These are phyloP conservation scores for Rostratula benghalensis DNA, from an alignment of 2,113 vertebrate species.

Conservation along the genomic window DNA sequence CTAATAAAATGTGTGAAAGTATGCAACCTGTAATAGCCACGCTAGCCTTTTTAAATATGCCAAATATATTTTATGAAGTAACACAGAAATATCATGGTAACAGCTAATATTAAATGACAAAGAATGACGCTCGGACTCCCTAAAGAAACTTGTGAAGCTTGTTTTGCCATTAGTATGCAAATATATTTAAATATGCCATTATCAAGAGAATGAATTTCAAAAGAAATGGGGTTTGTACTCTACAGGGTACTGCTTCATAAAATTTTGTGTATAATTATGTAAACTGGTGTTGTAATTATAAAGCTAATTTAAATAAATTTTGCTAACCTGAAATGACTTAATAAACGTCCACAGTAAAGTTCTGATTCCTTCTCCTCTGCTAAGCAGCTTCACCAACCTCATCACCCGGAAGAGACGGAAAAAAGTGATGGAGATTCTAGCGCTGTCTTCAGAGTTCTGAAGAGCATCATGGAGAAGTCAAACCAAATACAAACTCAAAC, in stretches of 20 bases:
- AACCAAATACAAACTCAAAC: slow-evolving; percentile 66
- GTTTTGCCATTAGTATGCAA: not conserved
- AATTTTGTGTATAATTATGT: not conserved
- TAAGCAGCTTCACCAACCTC: slow-evolving; percentile 97
- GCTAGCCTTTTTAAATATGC: not conserved
- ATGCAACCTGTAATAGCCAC: not conserved
- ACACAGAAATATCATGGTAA: not conserved
- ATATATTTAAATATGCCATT: not conserved
- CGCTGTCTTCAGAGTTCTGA: slow-evolving; percentile 97
- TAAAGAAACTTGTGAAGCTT: not conserved
- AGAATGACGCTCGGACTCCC: not conserved
- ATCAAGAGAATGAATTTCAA: not conserved
- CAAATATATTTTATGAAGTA: not conserved
- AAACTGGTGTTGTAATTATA: not conserved
- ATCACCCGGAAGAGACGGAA: slow-evolving; percentile 99
- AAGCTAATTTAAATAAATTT: not conserved
- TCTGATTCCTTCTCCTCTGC: slow-evolving; percentile 97
- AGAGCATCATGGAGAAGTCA: slow-evolving; percentile 76
- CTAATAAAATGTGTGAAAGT: not conserved
- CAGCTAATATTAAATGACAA: not conserved
- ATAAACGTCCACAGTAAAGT: slow-evolving; percentile 98
- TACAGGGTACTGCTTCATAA: not conserved
- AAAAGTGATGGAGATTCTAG: slow-evolving; percentile 99
- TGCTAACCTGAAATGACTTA: slow-evolving; percentile 96
- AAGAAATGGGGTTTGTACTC: not conserved